phyloP scores from a whole-genome alignment of 2,113 vertebrate genomes.

The Pandion haliaetus region DNA sequence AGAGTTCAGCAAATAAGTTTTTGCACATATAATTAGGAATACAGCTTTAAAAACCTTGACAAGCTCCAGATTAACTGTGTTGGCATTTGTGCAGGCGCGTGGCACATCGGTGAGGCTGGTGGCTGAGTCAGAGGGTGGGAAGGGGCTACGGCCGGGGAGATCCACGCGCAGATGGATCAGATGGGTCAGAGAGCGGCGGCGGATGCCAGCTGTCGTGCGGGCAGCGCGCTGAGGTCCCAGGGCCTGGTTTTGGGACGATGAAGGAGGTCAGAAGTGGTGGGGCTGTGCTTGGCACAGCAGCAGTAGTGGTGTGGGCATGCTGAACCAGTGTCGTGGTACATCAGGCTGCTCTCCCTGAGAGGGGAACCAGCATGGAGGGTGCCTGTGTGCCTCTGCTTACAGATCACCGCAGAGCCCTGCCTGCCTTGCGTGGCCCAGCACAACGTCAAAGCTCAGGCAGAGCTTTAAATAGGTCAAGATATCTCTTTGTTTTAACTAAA shows the following conservation, averaged over 20 bases:
- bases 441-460: background rate
- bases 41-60: background rate
- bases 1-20: background rate
- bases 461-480: background rate
- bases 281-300: background rate
- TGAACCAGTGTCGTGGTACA: accelerated
- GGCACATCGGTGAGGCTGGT: background rate
- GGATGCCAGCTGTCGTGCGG: background rate
- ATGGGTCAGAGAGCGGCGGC: background rate
- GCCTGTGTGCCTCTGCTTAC: background rate
- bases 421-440: background rate
- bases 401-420: background rate
- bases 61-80: too few species aligned
- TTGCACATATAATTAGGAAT: background rate
- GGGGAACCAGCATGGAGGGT: background rate
- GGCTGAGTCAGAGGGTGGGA: background rate
- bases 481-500: background rate
- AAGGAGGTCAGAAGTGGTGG: background rate
- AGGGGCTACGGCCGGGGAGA: background rate
- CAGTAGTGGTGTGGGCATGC: accelerated
- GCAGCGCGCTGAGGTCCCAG: background rate
- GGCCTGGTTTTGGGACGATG: background rate
- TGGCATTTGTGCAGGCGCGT: background rate
- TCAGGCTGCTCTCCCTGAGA: too few species aligned
- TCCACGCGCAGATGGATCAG: background rate